Evolutionary conservation across 2,113 vertebrate genomes (phyloP), one percentile per base, ranked within the genome.

Genomic region (Alectura lathami): DNA sequence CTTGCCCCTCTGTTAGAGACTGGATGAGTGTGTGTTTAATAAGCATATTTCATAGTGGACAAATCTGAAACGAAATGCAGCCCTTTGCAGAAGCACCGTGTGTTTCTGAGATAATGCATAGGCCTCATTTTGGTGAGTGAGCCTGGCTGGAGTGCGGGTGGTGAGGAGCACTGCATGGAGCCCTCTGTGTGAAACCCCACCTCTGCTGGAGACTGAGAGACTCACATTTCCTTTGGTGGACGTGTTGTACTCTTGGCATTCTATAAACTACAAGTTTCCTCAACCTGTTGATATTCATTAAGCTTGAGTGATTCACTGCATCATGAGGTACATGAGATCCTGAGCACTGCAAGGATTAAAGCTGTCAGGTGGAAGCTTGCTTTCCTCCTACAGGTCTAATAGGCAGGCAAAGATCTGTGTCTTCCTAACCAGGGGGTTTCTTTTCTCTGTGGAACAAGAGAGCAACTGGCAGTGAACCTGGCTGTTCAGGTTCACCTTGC

Each of bases 351-450:
- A 4, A 67, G 59, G 73, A 62, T 69, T 56, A 11, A 74, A 79
- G 11, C 1, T 74, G 38, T 10, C 17, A 24, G 20, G 12, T 70
- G 15, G 47, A 90, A 62, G 20, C 29, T 75, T 38, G 36, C 17
- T 51, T 91, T 92, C 48, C 42, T 42, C 57, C 36, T 62, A 8
- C 6, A 23, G 8, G 9, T 83, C 42, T 89, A 11, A 36, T 74
- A 34, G 54, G 43, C 18, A 53, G 30, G 10, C 38, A 5, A 73
- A 43, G 36, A 74, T 64, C 17, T 12, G 18, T 6, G 0, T 0
- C 60, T 89, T n/a, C 32, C 74, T 81, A 23, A n/a, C 11, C 18
- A 15, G 17, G 17, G n/a, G 7, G 22, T 40, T 32, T 54, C 29
- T 64, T 29, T 78, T 73, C 36, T 50, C 13, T 74, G 16, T 54